Base-by-base conservation (phyloP, 1,140 invertebrate species). In the Megalopta genalis region DNA sequence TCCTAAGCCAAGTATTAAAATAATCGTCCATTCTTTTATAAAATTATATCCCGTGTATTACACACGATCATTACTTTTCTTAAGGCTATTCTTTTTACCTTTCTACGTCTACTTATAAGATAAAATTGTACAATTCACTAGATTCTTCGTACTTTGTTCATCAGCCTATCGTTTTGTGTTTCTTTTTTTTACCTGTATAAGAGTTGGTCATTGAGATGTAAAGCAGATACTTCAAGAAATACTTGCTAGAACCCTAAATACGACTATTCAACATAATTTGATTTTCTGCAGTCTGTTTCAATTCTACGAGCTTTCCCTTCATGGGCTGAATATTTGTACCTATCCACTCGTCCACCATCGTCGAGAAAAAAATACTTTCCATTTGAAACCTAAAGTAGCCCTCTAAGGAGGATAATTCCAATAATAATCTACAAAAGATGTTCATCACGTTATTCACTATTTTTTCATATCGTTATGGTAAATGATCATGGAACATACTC, bases 341-440 rank as follows among this genome's bases (percentile, higher is more conserved):
- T 5, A 94, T 86, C 92, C 94, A 94, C 84, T 95, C 94, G 18
- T 94, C 94, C 14, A 94, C 90, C 42, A 92, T 94, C 5, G 93
- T 88, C 10, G 89, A 82, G 71, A 93, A 94, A 73, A 93, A 94
- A 52, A 94, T 90, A 37, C 88, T 87, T 82, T 94, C 93, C 91
- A 95, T 92, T 84, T 94, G 91, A 52, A 91, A 86, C 73, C 92
- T 91, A 77, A 95, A 79, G 83, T 94, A 94, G 46, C 90, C 91
- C 88, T 95, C 94, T 10, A 95, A 72, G 0, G 93, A 92, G 42
- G 93, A 91, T 37, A 94, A 80, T 87, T 95, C 94, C 42, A 93
- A 82, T 16, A 94, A 80, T 77, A 95, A 88, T 66, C 94, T 95
- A 71, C 63, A 93, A 66, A 25, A 21, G 4, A 27, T 67, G 70